Conservation (phyloP, 2,888 invertebrate species). For the Ametastegia equiseti region DNA sequence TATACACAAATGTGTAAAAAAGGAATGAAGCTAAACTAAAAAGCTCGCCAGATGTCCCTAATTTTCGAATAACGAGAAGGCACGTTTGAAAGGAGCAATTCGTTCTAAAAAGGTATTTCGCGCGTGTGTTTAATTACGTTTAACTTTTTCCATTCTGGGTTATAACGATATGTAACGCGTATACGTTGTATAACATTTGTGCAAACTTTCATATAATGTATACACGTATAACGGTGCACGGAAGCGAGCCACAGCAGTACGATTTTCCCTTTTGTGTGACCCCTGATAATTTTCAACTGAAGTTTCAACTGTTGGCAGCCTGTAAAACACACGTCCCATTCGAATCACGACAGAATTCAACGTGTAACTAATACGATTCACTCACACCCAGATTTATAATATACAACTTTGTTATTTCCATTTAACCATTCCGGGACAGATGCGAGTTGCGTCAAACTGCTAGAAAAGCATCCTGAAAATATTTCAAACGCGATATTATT, state of each 20-base stretch:
- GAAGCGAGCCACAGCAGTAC: constrained; percentile 15
- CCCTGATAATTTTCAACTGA: constrained; percentile 39
- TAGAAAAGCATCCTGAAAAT: not conserved
- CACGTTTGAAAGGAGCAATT: constrained; percentile 26
- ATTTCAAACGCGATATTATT: not conserved
- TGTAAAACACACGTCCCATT: constrained; percentile 10
- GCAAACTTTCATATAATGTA: constrained; percentile 35
- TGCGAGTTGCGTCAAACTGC: not conserved
- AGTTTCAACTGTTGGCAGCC: constrained; percentile 33
- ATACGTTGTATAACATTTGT: constrained; percentile 16
- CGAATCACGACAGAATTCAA: constrained; percentile 4
- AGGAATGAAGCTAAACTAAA: not conserved
- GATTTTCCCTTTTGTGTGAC: constrained; percentile 38
- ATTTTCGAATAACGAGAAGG: constrained; percentile 15
- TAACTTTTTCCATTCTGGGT: constrained; percentile 26
- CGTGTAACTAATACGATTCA: constrained; percentile 16
- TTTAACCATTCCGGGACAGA: not conserved
- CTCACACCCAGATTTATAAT: constrained; percentile 25
- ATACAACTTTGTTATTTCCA: not conserved
- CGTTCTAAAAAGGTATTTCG: constrained; percentile 11
- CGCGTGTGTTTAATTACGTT: constrained; percentile 38
- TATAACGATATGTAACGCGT: constrained; percentile 40
- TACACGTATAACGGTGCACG: constrained; percentile 13
- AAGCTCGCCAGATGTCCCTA: not conserved
- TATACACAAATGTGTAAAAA: not conserved